Evolutionary conservation across 1,140 invertebrate genomes (phyloP).

Genomic region (Reticulitermes speratus): DNA sequence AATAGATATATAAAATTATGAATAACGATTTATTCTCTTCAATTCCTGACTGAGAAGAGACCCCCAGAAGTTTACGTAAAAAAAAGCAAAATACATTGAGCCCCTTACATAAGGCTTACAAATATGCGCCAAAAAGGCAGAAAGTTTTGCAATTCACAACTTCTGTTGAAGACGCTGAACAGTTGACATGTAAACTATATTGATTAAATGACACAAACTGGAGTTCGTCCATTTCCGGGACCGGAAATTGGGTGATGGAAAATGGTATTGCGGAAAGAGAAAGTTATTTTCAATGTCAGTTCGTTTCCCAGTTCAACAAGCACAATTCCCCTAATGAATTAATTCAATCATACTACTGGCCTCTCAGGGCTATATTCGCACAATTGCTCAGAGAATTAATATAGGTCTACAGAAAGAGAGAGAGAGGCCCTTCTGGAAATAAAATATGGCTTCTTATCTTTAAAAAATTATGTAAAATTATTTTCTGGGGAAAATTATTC

Average conservation of each 20-base stretch:
- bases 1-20: no score
- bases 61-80: no score
- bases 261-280: neutral
- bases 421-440: no score
- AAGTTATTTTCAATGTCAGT: neutral
- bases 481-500: no score
- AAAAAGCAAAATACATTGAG: no score
- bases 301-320: neutral
- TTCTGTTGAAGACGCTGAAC: neutral
- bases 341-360: neutral
- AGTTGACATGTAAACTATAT: neutral
- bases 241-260: neutral
- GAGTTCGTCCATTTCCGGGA: neutral
- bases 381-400: no score
- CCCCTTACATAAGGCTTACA: neutral
- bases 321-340: neutral
- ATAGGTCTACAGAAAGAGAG: no score
- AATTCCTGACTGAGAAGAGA: no score
- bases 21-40: no score
- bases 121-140: neutral
- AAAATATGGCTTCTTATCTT: no score
- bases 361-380: no score
- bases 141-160: neutral
- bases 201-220: neutral
- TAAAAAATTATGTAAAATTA: no score